Evolutionary conservation across 2,113 vertebrate species (phyloP).

Genomic region (Ophiodon elongatus): DNA sequence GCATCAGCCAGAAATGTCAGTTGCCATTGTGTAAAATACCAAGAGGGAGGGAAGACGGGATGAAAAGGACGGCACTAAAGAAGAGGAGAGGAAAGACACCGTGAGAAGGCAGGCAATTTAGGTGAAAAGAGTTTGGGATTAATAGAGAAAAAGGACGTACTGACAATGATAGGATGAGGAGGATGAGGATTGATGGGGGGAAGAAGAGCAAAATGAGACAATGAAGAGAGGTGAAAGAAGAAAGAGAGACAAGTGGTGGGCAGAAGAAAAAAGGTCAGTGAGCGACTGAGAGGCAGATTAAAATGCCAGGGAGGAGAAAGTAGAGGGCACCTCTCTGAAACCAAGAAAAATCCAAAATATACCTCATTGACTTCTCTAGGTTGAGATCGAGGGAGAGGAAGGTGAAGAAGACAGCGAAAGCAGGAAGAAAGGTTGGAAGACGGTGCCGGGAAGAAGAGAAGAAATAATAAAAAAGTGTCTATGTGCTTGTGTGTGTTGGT

Average conservation of each 20-base stretch:
- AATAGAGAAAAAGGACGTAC: background rate
- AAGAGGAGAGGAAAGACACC: background rate
- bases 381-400: background rate
- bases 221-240: background rate
- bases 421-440: background rate
- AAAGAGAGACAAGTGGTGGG: background rate
- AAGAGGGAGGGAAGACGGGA: constrained; percentile 28
- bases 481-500: background rate
- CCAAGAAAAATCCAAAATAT: constrained; percentile 3
- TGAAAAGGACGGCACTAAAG: constrained; percentile 2
- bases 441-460: too few species aligned
- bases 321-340: constrained; percentile 8
- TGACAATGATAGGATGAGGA: background rate
- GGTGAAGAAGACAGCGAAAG: too few species aligned
- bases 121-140: constrained; percentile 22
- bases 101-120: constrained; percentile 13
- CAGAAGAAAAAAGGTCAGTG: constrained; percentile 38
- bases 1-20: constrained; percentile 64
- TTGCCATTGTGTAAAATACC: constrained; percentile 63
- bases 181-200: constrained; percentile 2
- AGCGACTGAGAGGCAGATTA: constrained; percentile 41
- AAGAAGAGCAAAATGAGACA: background rate
- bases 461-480: background rate
- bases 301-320: constrained; percentile 56
- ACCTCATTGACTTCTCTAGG: background rate